Percentiles rank a stretch among this genome's conserved stretches.
phyloP scores from a whole-genome alignment of 2,888 invertebrate genomes.

The Siphlonurus alternatus region DNA sequence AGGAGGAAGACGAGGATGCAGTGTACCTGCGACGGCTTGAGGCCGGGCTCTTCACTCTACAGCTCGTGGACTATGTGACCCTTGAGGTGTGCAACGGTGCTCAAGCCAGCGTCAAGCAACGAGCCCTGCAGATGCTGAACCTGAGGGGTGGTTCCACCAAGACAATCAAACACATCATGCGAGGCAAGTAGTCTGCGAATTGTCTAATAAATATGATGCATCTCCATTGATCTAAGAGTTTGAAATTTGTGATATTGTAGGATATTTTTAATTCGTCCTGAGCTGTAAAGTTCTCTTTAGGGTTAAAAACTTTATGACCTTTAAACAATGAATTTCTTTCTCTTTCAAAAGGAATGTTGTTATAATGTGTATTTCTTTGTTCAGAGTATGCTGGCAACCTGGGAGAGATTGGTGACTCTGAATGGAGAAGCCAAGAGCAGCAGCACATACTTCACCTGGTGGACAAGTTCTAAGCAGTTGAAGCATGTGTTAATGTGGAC shows the following conservation, averaged over 20 bases:
- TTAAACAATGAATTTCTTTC: no score
- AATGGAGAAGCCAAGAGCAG: conserved; percentile 77
- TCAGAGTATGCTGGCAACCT: conserved; percentile 94
- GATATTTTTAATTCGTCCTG: no score
- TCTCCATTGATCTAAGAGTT: no score
- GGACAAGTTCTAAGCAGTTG: conserved; percentile 62
- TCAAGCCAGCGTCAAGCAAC: conserved; percentile 51
- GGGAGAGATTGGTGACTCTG: conserved; percentile 72
- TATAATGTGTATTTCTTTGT: no score
- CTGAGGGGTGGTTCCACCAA: conserved; percentile 81
- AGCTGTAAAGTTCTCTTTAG: no score
- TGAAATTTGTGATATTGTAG: no score
- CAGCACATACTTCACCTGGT: conserved; percentile 82
- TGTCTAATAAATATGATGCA: no score
- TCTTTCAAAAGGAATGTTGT: no score
- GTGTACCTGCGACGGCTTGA: conserved; percentile 79
- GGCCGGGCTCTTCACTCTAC: conserved; percentile 89
- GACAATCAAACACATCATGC: conserved; percentile 83
- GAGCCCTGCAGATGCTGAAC: conserved; percentile 76
- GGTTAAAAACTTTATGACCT: no score
- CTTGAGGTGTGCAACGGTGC: conserved; percentile 62
- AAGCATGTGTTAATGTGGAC: not conserved
- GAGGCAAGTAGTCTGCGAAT: conserved; percentile 41
- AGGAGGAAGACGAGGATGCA: conserved; percentile 65
- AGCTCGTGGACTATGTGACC: conserved; percentile 81